Percentiles rank a stretch among this genome's conserved stretches.
These are phyloP conservation scores for Ceratosolen solmsi DNA, from an alignment of 1,140 invertebrate species.

Conservation along the genomic window DNA sequence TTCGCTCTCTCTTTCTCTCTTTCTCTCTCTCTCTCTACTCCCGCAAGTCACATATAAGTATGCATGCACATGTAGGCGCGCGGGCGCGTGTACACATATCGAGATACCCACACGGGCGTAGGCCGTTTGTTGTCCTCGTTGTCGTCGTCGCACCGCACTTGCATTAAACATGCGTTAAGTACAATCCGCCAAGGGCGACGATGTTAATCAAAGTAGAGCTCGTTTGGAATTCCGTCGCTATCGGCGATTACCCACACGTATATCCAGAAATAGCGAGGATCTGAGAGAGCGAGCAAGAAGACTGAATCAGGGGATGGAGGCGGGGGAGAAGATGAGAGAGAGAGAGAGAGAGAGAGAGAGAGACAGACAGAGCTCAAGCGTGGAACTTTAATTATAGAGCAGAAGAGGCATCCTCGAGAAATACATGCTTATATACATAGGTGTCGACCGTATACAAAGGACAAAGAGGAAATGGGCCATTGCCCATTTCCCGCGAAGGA, in stretches of 20 bases:
- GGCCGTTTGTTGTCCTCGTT: conserved; percentile 27
- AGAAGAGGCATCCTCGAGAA: conserved; percentile 4
- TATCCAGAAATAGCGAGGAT: background rate
- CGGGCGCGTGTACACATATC: too few relatives aligned
- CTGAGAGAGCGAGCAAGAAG: conserved; percentile 18
- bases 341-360: background rate
- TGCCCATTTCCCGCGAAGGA: background rate
- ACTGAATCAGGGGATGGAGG: too few relatives aligned
- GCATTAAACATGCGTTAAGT: conserved; percentile 54
- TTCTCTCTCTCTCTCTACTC: background rate
- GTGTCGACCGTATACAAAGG: conserved; percentile 10
- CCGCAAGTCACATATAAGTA: background rate
- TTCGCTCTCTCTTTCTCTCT: conserved; percentile 2
- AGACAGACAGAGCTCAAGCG: background rate
- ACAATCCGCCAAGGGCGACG: conserved; percentile 46
- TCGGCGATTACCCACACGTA: conserved; percentile 37
- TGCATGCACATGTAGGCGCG: too few relatives aligned
- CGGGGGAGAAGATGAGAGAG: background rate
- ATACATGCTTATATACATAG: background rate
- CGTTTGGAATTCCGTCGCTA: conserved; percentile 48
- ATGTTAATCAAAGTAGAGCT: conserved; percentile 52
- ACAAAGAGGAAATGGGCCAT: conserved; percentile 42
- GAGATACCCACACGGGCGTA: background rate
- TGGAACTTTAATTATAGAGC: conserved; percentile 48
- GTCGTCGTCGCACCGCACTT: conserved; percentile 30